Evolutionary conservation across 2,888 invertebrate genomes (phyloP).

Genomic region (Uloborus plumipes): DNA sequence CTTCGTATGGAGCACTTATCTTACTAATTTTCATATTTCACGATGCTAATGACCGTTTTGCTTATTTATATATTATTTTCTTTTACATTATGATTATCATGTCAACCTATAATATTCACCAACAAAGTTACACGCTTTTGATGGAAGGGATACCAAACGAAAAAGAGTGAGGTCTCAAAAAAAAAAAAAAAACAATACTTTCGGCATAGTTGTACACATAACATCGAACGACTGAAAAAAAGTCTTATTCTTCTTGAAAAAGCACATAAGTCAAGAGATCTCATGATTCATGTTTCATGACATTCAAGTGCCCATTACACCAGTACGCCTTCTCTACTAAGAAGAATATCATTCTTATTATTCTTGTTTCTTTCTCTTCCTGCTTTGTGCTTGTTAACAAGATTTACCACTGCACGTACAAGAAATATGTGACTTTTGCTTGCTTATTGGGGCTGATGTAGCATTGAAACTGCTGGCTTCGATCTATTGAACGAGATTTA

Average conservation of each 20-base stretch:
- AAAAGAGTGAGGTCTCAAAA: too few relatives aligned
- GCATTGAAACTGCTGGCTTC: slow-evolving; percentile 7
- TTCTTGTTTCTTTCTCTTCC: slow-evolving; percentile 13
- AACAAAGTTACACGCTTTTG: too few relatives aligned
- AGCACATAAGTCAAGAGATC: slow-evolving; percentile 43
- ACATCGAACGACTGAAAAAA: slow-evolving; percentile 12
- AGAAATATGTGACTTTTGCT: slow-evolving; percentile 54
- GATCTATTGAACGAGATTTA: slow-evolving; percentile 11
- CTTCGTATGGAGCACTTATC: too few relatives aligned
- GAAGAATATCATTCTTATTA: slow-evolving; percentile 42
- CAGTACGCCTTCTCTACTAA: slow-evolving; percentile 22
- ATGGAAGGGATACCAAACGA: too few relatives aligned
- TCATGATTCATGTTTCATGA: slow-evolving; percentile 51
- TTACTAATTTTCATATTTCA: too few relatives aligned
- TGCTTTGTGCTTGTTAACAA: slow-evolving; percentile 41
- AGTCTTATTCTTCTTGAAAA: slow-evolving; percentile 20
- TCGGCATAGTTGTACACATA: too few relatives aligned
- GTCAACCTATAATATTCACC: too few relatives aligned
- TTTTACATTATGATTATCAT: too few relatives aligned
- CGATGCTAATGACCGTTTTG: too few relatives aligned
- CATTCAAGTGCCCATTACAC: slow-evolving; percentile 56
- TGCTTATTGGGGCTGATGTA: slow-evolving; percentile 42
- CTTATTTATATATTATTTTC: too few relatives aligned
- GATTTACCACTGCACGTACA: slow-evolving; percentile 36
- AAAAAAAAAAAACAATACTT: too few relatives aligned